Base-by-base conservation (phyloP, 2,888 invertebrate species). In the Callimorpha dominula region DNA sequence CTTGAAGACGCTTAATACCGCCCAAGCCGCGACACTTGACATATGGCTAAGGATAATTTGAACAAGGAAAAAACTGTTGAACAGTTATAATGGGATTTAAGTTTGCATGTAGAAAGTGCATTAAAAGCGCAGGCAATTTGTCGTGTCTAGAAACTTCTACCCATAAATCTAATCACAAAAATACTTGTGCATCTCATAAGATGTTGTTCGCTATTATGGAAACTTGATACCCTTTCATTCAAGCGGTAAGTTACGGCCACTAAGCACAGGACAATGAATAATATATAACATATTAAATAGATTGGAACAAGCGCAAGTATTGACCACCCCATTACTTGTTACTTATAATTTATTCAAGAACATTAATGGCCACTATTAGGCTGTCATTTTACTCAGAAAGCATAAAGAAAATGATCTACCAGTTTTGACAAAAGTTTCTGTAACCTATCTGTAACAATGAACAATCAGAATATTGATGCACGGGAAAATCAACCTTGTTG, bases 241-340 rank as follows among this genome's bases (percentile, higher is more conserved):
- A 54, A 76, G 70, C 82, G 78, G 79, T 46, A 54, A 76, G 82
- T 80, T 71, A 82, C 80, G 81, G 78, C 40, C n/a, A 17, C 50
- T 81, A 72, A 66, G 31, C 82, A 79, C 66, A 74, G 71, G 54
- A 77, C 82, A 76, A 75, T 82, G 73, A 72, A 76, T 80, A 81
- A 66, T 70, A 68, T 76, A 63, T 80, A 64, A 74, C 72, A 74
- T 68, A 77, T 68, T 75, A 72, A 71, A 76, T 78, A 75, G 72
- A 75, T 74, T 57, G 69, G 42, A 73, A 68, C 70, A 70, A 40
- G 17, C 43, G 15, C 17, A 65, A 15, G 8, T 72, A 63, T 49
- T 68, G 63, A 66, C 62, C 50, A 49, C 40, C 60, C 62, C 14
- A 52, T 72, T 68, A 73, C 40, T 43, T n/a, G 31, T 8, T 15